Evolutionary conservation across 2,113 vertebrate species (phyloP), one percentile per base, ranked within the genome.

Genomic region (Corythornis cristatus): DNA sequence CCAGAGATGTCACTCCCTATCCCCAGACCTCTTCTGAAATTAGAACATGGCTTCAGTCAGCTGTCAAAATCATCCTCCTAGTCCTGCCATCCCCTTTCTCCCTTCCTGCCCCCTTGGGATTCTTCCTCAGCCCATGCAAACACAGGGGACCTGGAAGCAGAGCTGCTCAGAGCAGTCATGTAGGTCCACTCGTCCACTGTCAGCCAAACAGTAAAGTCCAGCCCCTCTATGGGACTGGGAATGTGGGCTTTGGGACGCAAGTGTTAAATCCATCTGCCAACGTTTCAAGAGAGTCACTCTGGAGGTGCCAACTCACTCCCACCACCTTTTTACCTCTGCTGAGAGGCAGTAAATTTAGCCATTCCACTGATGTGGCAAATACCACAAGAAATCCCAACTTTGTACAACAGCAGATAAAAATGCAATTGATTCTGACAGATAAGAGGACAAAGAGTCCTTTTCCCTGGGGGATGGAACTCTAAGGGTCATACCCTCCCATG

Each of bases 101-200:
- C 40, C 48, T 56, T 67, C 40, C 19, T 61, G 51, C 16, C 9
- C 11, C 10, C 23, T 61, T 19, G 22, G 28, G 48, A 31, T 54
- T 19, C 5, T 82, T 75, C 22, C 13, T 13, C 19, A 68, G 33
- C 10, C 62, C 0, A 0, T 40, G 28, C n/a, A 46, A 28, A 82
- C 45, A n/a, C 1, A 11, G 28, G 28, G 20, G 15, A 45, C 28
- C 19, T 29, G 37, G 40, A 48, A 61, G 54, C 15, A 29, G 78
- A 48, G 62, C 56, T 62, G 48, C 40, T 70, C 64, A 26, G 71
- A 29, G 46, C 2, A 5, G 29, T 75, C 70, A 42, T 2, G 0
- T 60, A 60, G 45, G 29, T 23, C 7, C 29, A 9, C 57, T 65
- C 0, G 0, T 25, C 22, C 0, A 0, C 58, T 35, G 23, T 65